phyloP scores from a whole-genome alignment of 2,888 invertebrate genomes.

The Altica lythri region DNA sequence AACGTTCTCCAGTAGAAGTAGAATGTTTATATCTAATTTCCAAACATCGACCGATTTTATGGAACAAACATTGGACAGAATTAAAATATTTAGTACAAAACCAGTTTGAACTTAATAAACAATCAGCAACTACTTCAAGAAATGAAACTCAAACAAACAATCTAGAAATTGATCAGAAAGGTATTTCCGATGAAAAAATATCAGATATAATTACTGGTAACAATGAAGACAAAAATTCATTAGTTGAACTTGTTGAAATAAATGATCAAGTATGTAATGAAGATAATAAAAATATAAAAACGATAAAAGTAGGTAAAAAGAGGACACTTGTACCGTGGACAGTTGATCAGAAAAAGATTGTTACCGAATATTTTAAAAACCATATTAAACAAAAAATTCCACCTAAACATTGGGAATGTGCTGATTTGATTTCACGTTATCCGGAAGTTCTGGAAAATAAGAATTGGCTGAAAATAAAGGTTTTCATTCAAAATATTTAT shows the following conservation, averaged over 20 bases:
- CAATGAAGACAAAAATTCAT: too few relatives aligned
- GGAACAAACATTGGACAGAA: constrained; percentile 33
- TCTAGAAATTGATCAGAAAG: too few relatives aligned
- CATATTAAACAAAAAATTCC: constrained; percentile 24
- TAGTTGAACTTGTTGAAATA: too few relatives aligned
- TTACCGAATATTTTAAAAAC: not conserved
- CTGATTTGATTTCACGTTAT: constrained; percentile 15
- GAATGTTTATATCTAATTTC: constrained; percentile 27
- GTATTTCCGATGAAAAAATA: too few relatives aligned
- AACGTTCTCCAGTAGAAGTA: constrained; percentile 27
- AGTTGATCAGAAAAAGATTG: constrained; percentile 1
- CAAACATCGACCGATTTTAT: constrained; percentile 22
- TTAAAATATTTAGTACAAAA: constrained; percentile 35
- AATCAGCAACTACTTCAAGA: too few relatives aligned
- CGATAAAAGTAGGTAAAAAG: too few relatives aligned
- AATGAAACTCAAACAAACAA: too few relatives aligned
- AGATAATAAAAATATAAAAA: too few relatives aligned
- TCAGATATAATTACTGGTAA: too few relatives aligned
- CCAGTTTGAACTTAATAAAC: too few relatives aligned
- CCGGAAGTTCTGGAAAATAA: constrained; percentile 26
- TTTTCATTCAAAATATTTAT: constrained; percentile 30
- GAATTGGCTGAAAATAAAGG: constrained; percentile 34
- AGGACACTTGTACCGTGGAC: constrained; percentile 5
- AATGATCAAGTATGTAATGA: too few relatives aligned
- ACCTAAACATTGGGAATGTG: constrained; percentile 30